phyloP scores from a whole-genome alignment of 1,140 invertebrate genomes.

The Aphelenchoides avenae region DNA sequence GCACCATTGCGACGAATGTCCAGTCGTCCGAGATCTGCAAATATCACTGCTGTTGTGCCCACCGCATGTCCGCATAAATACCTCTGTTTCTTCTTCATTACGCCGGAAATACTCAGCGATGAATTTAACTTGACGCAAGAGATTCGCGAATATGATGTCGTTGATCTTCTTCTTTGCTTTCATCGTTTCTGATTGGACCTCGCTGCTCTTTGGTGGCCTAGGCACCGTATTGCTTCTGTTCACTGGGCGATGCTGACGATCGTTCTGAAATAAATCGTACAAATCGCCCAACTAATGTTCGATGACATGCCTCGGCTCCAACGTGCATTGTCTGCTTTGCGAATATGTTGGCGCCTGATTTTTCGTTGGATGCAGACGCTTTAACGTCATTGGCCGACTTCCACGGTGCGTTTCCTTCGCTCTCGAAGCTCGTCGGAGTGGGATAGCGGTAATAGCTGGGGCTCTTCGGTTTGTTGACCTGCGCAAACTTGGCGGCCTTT shows the following conservation, averaged over 20 bases:
- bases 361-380: neutral
- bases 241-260: conserved; percentile 5
- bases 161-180: conserved; percentile 44
- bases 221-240: conserved; percentile 16
- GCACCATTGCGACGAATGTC: conserved; percentile 99
- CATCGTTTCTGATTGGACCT: neutral
- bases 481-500: no score
- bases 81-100: conserved; percentile 46
- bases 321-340: conserved; percentile 4
- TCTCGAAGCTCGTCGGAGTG: no score
- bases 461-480: no score
- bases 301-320: conserved; percentile 3
- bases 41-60: neutral
- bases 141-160: conserved; percentile 54
- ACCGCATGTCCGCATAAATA: conserved; percentile 29
- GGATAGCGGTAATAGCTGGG: no score
- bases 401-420: neutral
- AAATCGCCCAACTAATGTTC: conserved; percentile 12
- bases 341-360: neutral
- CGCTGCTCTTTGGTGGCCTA: conserved; percentile 2
- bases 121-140: conserved; percentile 54
- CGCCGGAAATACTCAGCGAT: conserved; percentile 50
- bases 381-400: neutral
- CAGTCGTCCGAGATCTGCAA: conserved; percentile 74
- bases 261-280: neutral